Conservation (phyloP, 2,888 invertebrate genomes). For the Caenorhabditis sp. region DNA sequence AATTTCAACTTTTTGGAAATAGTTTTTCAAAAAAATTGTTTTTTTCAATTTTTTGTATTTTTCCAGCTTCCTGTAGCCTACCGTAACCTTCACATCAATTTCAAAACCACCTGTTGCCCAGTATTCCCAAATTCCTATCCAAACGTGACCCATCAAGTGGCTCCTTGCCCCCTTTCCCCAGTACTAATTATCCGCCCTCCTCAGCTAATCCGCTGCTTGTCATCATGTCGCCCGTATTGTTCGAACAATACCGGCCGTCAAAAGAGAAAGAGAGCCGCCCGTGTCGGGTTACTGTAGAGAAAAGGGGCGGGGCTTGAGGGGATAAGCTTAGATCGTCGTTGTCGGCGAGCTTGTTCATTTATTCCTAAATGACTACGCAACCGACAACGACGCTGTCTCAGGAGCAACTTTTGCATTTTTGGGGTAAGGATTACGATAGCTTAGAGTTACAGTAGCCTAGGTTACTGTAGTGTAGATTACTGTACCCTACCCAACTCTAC, state of each 20-base stretch:
- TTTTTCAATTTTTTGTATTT: no score
- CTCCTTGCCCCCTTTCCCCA: background rate
- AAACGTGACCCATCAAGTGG: constrained; percentile 42
- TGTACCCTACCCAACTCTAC: no score
- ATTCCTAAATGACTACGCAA: constrained; percentile 34
- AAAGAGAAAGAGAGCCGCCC: constrained; percentile 19
- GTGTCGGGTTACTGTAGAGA: background rate
- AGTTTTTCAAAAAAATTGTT: no score
- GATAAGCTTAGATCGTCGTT: constrained; percentile 7
- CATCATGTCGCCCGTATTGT: constrained; percentile 35
- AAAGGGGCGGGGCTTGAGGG: background rate
- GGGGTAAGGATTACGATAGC: constrained; percentile 68
- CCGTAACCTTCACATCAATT: no score
- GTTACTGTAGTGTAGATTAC: no score
- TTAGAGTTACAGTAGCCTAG: background rate
- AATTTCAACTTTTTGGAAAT: no score
- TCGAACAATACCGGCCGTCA: constrained; percentile 22
- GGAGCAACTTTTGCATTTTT: constrained; percentile 78
- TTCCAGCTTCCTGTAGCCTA: no score
- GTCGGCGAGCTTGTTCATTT: constrained; percentile 1
- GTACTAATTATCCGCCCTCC: background rate
- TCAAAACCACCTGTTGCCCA: no score
- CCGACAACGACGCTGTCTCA: constrained; percentile 65
- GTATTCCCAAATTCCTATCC: constrained; percentile 21
- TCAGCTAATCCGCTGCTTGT: background rate